These are phyloP conservation scores for Acanthoscelides obtectus DNA, from an alignment of 2,888 invertebrate species.

Conservation along the genomic window DNA sequence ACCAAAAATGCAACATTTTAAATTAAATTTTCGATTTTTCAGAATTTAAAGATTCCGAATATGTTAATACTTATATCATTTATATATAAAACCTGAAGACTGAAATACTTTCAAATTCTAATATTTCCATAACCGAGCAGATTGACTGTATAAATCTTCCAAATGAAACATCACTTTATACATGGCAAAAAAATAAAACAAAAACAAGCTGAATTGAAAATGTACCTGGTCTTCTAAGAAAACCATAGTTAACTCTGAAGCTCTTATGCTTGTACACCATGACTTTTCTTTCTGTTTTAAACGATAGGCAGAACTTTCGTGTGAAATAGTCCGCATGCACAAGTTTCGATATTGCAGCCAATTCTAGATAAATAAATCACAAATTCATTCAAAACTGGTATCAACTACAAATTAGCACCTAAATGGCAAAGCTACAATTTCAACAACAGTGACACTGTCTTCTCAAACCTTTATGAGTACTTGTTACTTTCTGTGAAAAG, in stretches of 20 bases:
- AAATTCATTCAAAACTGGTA: neutral
- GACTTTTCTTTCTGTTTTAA: constrained; percentile 22
- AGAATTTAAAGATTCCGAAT: too few species aligned
- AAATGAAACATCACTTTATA: neutral
- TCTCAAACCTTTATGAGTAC: neutral
- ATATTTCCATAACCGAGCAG: too few species aligned
- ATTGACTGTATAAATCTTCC: neutral
- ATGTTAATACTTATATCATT: too few species aligned
- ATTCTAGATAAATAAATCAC: constrained; percentile 21
- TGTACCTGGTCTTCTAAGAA: neutral
- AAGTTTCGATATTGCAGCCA: constrained; percentile 26
- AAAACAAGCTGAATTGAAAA: neutral
- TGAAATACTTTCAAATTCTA: too few species aligned
- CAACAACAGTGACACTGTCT: neutral
- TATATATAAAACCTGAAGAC: too few species aligned
- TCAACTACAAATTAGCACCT: neutral
- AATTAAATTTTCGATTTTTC: too few species aligned
- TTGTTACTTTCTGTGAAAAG: neutral
- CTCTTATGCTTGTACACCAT: constrained; percentile 22
- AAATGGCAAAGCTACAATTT: neutral
- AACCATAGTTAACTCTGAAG: neutral
- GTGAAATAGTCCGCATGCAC: constrained; percentile 30
- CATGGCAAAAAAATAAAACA: neutral
- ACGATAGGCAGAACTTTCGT: constrained; percentile 22
- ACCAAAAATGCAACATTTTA: too few species aligned